Evolutionary conservation across 2,888 invertebrate species (phyloP).

Genomic region (Drosophila putrida): DNA sequence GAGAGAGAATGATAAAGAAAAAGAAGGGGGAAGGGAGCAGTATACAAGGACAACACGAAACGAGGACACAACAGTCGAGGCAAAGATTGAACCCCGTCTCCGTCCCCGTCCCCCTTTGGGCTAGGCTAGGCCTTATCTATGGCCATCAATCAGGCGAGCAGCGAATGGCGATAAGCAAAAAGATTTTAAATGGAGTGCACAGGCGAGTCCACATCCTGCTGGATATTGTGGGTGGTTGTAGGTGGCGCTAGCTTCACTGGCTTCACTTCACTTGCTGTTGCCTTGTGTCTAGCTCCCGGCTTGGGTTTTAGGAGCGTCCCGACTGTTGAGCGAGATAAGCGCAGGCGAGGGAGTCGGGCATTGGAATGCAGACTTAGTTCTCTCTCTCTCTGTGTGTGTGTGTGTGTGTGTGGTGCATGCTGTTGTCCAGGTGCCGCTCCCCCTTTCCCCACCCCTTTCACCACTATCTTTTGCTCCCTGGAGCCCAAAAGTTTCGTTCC

Average conservation of each 20-base stretch:
- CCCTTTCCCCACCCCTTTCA: neutral
- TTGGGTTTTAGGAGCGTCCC: conserved; percentile 38
- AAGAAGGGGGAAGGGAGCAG: neutral
- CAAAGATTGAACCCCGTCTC: conserved; percentile 37
- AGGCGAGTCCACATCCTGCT: conserved; percentile 25
- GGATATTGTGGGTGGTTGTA: conserved; percentile 12
- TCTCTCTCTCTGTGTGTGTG: conserved; percentile 6
- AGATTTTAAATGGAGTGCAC: conserved; percentile 85
- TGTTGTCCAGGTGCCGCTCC: conserved; percentile 49
- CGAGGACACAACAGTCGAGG: conserved; percentile 64
- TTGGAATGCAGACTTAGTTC: conserved; percentile 59
- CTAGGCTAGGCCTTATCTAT: conserved; percentile 83
- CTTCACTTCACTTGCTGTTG: neutral
- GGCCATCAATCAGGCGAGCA: conserved; percentile 86
- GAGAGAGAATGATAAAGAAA: neutral
- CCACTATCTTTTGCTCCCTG: neutral
- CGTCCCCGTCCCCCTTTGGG: conserved; percentile 37
- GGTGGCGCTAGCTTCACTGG: neutral
- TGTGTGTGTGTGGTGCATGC: conserved; percentile 26
- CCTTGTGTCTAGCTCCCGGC: conserved; percentile 6
- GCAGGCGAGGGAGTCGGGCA: conserved; percentile 27
- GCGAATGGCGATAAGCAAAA: conserved; percentile 85
- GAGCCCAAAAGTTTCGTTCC: conserved; percentile 34
- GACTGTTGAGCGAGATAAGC: conserved; percentile 73
- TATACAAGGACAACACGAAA: conserved; percentile 53